Evolutionary conservation across 2,888 invertebrate species (phyloP).

Genomic region (Barypeithes pellucidus): DNA sequence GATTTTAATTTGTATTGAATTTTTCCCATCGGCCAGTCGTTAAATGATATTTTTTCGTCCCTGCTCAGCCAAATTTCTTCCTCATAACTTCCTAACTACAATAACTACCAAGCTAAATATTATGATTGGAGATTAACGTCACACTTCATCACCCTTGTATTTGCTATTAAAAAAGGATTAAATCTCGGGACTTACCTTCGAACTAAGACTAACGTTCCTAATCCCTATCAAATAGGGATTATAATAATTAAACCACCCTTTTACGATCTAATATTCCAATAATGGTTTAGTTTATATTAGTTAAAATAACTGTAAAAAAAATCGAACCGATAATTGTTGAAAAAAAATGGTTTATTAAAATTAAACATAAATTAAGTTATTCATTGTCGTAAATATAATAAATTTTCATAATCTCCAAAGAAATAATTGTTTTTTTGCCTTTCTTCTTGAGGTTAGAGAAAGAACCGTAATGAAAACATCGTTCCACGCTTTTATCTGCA

Average conservation of each 20-base stretch:
- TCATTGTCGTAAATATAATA: too few relatives aligned
- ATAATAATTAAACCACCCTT: conserved; percentile 49
- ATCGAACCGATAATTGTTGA: too few relatives aligned
- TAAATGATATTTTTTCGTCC: background rate
- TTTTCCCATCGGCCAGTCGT: too few relatives aligned
- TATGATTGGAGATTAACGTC: conserved; percentile 54
- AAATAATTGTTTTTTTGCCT: too few relatives aligned
- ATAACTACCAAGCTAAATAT: conserved; percentile 44
- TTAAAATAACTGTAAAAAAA: too few relatives aligned
- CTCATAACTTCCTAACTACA: conserved; percentile 17
- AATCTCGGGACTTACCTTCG: conserved; percentile 46
- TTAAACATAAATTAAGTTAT: too few relatives aligned
- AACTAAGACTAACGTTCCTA: conserved; percentile 39
- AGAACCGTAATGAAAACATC: too few relatives aligned
- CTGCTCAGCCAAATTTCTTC: background rate
- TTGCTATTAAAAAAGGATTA: conserved; percentile 50
- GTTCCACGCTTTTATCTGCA: too few relatives aligned
- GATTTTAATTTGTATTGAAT: too few relatives aligned
- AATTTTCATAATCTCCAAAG: too few relatives aligned
- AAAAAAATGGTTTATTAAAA: too few relatives aligned
- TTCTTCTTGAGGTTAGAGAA: too few relatives aligned
- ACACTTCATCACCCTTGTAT: conserved; percentile 47
- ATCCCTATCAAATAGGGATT: conserved; percentile 51
- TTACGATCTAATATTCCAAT: conserved; percentile 12
- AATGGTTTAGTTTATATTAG: background rate